Base-by-base conservation (phyloP, 2,888 invertebrate species). In the Clusia tigrina region DNA sequence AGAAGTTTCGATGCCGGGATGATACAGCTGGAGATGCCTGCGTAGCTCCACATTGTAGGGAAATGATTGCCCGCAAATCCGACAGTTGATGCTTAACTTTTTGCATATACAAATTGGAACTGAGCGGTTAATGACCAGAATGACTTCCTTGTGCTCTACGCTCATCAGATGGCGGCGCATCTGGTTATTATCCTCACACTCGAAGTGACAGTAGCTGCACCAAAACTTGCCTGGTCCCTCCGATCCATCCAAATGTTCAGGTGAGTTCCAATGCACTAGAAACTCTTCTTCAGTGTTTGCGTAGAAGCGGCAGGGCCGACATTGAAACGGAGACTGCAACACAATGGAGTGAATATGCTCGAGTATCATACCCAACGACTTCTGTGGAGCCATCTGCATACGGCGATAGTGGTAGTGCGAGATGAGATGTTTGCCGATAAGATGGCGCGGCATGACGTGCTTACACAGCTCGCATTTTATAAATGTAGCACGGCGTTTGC, bases 341-440 rank as follows among this genome's bases (percentile, higher is more conserved):
- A 94, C 90, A 66, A 95, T 89, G 63, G 89, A 89, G 67, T 88
- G 87, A 77, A 94, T 93, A 79, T 95, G 90, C 58, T 89, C 88
- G 32, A 94, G 85, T 58, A 95, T 88, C 75, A 92, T 86, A 58
- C 87, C 85, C 65, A 87, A 87, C 9, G 88, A 86, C 10, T 87
- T 85, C 25, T 85, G 84, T 2, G 88, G 86, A 66, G 86, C 84
- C 52, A 85, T 84, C 57, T 89, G 88, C 65, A 90, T 89, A 77
- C 91, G 91, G 65, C 92, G 87, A 73, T 91, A 92, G 81, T 95
- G 95, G 80, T 91, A 93, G 79, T 92, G 92, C 1, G 94, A 94
- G 72, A 95, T 90, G 64, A 96, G 86, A 84, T 94, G 94, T 78
- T 94, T 93, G 42, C 94, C 93, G 85, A 93, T 89, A 68, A 90